Conservation (phyloP, 2,113 vertebrate genomes). For the Neodontobutis hainanensis region DNA sequence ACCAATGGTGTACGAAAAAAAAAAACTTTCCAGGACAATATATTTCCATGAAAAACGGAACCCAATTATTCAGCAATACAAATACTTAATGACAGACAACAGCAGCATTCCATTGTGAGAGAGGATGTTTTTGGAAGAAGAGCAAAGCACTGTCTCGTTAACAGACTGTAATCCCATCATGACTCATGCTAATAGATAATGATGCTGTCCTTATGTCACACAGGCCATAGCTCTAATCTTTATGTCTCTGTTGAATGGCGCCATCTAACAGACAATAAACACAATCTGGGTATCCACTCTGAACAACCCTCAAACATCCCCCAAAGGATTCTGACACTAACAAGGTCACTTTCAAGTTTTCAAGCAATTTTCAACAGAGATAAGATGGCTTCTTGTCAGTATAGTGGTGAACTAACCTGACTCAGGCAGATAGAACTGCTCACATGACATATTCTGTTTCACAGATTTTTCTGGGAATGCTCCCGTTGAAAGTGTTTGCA, state of each 20-base stretch:
- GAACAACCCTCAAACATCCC: too few species aligned
- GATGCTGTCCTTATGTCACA: conserved; percentile 28
- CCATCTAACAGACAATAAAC: conserved; percentile 2
- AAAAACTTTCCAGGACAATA: too few species aligned
- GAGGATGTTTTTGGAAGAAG: neutral
- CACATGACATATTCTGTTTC: too few species aligned
- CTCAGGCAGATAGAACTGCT: too few species aligned
- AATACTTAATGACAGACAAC: neutral
- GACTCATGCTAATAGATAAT: conserved; percentile 52
- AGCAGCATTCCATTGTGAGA: neutral
- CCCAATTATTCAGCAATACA: neutral
- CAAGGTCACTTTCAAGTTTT: too few species aligned
- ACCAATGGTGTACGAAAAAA: too few species aligned
- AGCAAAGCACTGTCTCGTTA: conserved; percentile 41
- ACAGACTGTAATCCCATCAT: conserved; percentile 50
- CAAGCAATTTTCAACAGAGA: too few species aligned
- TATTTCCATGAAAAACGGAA: neutral
- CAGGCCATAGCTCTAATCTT: conserved; percentile 32
- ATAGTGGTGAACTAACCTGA: too few species aligned
- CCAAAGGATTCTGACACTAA: too few species aligned
- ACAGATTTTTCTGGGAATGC: too few species aligned
- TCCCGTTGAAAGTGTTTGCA: too few species aligned
- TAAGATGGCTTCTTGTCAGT: too few species aligned
- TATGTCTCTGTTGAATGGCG: conserved; percentile 5
- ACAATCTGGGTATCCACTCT: neutral